Percentiles rank a stretch among this genome's conserved stretches.
These are phyloP conservation scores for Neoitamus cyanurus DNA, from an alignment of 2,888 invertebrate species.

Conservation along the genomic window DNA sequence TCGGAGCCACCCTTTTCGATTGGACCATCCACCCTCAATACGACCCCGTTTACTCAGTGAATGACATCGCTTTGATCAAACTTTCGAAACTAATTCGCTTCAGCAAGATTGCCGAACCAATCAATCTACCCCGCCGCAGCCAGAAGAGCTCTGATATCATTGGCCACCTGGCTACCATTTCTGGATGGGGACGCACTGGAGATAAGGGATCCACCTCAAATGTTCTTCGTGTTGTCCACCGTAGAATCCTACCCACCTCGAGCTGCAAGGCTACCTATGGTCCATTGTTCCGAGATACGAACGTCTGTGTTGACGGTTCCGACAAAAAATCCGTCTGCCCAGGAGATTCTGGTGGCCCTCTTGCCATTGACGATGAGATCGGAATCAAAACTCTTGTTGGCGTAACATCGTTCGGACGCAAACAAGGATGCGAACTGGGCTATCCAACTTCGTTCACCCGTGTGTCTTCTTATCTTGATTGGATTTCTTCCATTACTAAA, in stretches of 20 bases:
- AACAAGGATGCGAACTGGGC: slow-evolving; percentile 57
- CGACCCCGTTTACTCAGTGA: slow-evolving; percentile 54
- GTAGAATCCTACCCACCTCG: background rate
- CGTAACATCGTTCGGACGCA: slow-evolving; percentile 60
- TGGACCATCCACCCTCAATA: slow-evolving; percentile 64
- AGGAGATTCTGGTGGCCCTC: slow-evolving; percentile 63
- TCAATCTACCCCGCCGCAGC: slow-evolving; percentile 56
- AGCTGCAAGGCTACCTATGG: background rate
- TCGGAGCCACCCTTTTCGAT: slow-evolving; percentile 51
- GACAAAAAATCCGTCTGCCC: slow-evolving; percentile 58
- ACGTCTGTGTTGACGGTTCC: slow-evolving; percentile 57
- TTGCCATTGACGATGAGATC: slow-evolving; percentile 52
- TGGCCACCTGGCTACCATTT: slow-evolving; percentile 56
- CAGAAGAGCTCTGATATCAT: slow-evolving; percentile 53
- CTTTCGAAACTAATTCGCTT: slow-evolving; percentile 22
- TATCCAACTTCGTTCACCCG: slow-evolving; percentile 60
- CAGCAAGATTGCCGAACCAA: slow-evolving; percentile 53
- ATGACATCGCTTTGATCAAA: slow-evolving; percentile 49
- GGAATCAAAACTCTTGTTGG: slow-evolving; percentile 57
- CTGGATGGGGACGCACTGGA: slow-evolving; percentile 59
- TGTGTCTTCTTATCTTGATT: slow-evolving; percentile 59
- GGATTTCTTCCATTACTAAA: slow-evolving; percentile 56
- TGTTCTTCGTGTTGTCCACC: background rate
- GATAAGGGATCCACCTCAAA: background rate
- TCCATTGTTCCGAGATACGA: background rate